Conservation (phyloP, 2,888 invertebrate species). For the Homarus gammarus region DNA sequence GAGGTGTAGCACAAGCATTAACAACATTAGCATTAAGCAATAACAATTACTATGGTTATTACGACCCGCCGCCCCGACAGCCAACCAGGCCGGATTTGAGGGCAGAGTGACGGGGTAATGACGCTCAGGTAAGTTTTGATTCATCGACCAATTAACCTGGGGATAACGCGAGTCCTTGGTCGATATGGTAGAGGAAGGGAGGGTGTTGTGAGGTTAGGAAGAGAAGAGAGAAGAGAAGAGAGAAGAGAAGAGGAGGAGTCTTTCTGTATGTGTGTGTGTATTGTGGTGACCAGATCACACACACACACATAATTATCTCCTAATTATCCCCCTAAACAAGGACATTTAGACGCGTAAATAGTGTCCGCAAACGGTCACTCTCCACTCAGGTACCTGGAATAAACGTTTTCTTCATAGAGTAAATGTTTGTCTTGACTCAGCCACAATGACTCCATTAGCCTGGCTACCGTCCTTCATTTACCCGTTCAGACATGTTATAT, state of each 20-base stretch:
- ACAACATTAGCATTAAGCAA: slow-evolving; percentile 47
- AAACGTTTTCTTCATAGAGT: no score
- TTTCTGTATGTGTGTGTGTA: no score
- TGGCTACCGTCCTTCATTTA: no score
- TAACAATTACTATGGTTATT: slow-evolving; percentile 48
- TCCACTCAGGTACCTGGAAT: no score
- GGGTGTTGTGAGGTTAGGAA: not conserved
- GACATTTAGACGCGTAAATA: no score
- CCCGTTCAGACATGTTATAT: no score
- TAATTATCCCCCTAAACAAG: no score
- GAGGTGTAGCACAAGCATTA: not conserved
- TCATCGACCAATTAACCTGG: slow-evolving; percentile 54
- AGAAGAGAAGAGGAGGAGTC: not conserved
- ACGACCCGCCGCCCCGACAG: slow-evolving; percentile 34
- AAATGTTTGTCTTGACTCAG: no score
- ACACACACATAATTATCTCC: no score
- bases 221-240: not conserved
- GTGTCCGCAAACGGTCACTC: no score
- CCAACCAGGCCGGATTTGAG: slow-evolving; percentile 41
- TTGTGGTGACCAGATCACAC: no score
- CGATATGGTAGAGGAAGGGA: slow-evolving; percentile 24
- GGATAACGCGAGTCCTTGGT: slow-evolving; percentile 43
- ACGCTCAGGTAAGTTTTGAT: slow-evolving; percentile 41
- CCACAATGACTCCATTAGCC: no score
- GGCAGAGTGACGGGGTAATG: slow-evolving; percentile 43